Base-by-base conservation (phyloP, 2,113 vertebrate species). In the Athene cunicularia region DNA sequence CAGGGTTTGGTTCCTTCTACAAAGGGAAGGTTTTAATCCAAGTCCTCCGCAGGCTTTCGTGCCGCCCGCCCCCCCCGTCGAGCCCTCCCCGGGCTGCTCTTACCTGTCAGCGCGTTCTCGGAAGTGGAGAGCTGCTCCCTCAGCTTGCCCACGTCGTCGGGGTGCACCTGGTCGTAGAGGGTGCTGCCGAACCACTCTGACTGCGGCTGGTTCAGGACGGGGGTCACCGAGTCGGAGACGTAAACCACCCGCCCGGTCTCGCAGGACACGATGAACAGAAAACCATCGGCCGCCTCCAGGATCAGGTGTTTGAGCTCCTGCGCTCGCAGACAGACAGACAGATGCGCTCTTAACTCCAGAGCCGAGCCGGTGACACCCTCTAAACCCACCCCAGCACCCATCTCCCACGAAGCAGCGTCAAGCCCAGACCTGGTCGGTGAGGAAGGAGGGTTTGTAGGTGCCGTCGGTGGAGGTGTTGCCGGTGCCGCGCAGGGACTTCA, bases 271-370 rank as follows among this genome's bases (percentile, higher is more conserved):
- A 99, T 99, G 56, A 99, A 99, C 49, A 99, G 98, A 96, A 99
- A 99, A 33, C 99, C 99, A 1, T 99, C 99, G 0, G 99, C 99
- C 2, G 99, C 99, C 93, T 99, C 99, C 67, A 99, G 96, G 88
- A 99, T 99, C 91, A 99, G 98, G 96, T 99, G 99, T 86, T 99
- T 99, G 82, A 99, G 98, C 12, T 99, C 99, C 99, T 99, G 84
- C 11, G 18, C 39, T 45, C 73, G 92, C 92, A 47, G 22, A 13
- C 11, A 50, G 77, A 86, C 7, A 33, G 49, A 32, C 17, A 28
- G n/a, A n/a, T n/a, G n/a, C 0, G 2, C 15, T 79, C 63, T 89
- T 47, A 62, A 2, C 26, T n/a, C 49, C 74, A 7, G 4, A 2
- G 15, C 2, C 4, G 4, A 28, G 50, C 15, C 50, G 62, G 14